Percentiles rank a stretch among this genome's conserved stretches.
These are phyloP conservation scores for Drosophila nasuta DNA, from an alignment of 1,140 invertebrate genomes.

Conservation along the genomic window DNA sequence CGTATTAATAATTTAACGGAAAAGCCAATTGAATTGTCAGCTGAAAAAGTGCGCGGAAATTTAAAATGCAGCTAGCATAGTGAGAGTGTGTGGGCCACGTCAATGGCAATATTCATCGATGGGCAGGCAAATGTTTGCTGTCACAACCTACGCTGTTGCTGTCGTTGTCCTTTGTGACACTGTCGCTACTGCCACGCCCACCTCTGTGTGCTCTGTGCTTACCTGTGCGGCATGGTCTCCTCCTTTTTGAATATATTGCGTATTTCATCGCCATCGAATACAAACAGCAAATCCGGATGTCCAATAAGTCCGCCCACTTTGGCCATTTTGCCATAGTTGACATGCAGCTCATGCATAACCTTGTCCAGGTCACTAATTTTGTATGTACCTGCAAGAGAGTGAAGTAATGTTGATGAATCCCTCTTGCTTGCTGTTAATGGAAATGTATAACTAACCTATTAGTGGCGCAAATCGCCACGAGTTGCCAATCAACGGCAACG, in stretches of 20 bases:
- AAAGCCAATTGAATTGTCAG: neutral
- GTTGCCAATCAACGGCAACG: slow-evolving; percentile 91
- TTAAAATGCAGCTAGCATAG: neutral
- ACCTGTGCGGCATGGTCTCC: slow-evolving; percentile 89
- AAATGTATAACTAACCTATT: slow-evolving; percentile 86
- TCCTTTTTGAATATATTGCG: slow-evolving; percentile 91
- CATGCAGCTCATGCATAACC: slow-evolving; percentile 88
- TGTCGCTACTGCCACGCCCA: slow-evolving; percentile 1
- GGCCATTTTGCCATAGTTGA: slow-evolving; percentile 90
- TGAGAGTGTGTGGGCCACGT: neutral
- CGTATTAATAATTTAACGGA: neutral
- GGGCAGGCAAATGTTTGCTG: neutral
- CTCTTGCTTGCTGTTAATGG: neutral
- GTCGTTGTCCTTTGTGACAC: slow-evolving; percentile 7
- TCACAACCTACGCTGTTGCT: neutral
- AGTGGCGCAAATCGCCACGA: slow-evolving; percentile 91
- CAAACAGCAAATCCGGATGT: slow-evolving; percentile 91
- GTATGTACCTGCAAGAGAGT: slow-evolving; percentile 87
- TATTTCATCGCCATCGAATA: slow-evolving; percentile 91
- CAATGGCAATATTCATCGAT: neutral
- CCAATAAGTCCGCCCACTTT: slow-evolving; percentile 91
- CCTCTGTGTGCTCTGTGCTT: slow-evolving; percentile 30
- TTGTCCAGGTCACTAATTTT: slow-evolving; percentile 91
- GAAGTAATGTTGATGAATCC: neutral
- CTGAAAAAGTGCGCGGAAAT: neutral